Percentiles rank a stretch among this genome's conserved stretches.
These are phyloP conservation scores for Drosophila birchii DNA, from an alignment of 2,888 invertebrate genomes.

Conservation along the genomic window DNA sequence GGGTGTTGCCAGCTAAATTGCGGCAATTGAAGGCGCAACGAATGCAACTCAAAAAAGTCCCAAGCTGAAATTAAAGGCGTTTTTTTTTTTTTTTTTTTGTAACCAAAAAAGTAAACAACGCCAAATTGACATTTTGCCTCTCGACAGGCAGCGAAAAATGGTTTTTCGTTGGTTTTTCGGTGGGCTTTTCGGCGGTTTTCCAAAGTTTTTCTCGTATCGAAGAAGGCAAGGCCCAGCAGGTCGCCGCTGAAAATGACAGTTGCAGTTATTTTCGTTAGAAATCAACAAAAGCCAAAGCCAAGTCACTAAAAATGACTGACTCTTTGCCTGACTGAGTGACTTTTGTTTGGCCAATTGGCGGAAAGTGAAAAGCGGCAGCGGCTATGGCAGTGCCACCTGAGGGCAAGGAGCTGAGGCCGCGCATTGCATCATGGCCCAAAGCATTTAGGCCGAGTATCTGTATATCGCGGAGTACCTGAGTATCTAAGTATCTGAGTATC, in stretches of 20 bases:
- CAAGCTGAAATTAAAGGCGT: slow-evolving; percentile 66
- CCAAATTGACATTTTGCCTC: slow-evolving; percentile 77
- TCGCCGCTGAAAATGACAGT: slow-evolving; percentile 78
- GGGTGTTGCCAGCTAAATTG: slow-evolving; percentile 59
- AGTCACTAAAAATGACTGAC: slow-evolving; percentile 66
- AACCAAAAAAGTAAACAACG: slow-evolving; percentile 73
- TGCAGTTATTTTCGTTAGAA: slow-evolving; percentile 71
- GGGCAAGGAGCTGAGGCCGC: slow-evolving; percentile 71
- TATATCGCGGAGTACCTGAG: not conserved
- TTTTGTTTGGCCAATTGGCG: slow-evolving; percentile 59
- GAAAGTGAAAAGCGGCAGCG: slow-evolving; percentile 78
- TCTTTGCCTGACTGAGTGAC: slow-evolving; percentile 60
- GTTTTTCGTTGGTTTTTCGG: slow-evolving; percentile 7
- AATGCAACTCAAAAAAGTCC: slow-evolving; percentile 67
- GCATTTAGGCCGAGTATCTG: slow-evolving; percentile 13
- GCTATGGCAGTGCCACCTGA: slow-evolving; percentile 62
- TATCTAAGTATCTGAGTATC: slow-evolving; percentile 9
- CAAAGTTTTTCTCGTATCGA: slow-evolving; percentile 16
- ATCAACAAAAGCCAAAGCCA: slow-evolving; percentile 56
- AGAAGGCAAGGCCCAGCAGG: slow-evolving; percentile 76
- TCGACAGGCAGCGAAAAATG: slow-evolving; percentile 58
- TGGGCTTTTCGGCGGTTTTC: slow-evolving; percentile 4
- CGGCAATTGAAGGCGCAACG: slow-evolving; percentile 78
- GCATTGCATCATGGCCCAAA: slow-evolving; percentile 45
- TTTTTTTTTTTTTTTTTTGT: slow-evolving; percentile 42